Percentiles rank a stretch among this genome's conserved stretches.
Conservation (phyloP, 2,113 vertebrate genomes). For the Hoplias malabaricus region DNA sequence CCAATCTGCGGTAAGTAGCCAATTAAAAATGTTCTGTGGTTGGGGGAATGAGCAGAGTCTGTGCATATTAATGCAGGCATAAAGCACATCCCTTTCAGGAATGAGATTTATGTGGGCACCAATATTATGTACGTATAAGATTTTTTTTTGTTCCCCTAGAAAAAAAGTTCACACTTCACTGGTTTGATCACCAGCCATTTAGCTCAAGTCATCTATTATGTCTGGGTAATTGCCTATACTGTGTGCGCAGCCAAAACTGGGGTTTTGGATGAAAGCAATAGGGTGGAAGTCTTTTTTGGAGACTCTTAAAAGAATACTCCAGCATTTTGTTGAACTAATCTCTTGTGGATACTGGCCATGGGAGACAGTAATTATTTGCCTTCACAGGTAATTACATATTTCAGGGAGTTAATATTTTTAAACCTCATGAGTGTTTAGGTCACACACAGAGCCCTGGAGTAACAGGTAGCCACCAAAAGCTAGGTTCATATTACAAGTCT, state of each 20-base stretch:
- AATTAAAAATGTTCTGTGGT: not conserved
- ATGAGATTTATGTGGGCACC: not conserved
- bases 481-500: no score
- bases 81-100: not conserved
- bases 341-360: no score
- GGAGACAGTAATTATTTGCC: no score
- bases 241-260: not conserved
- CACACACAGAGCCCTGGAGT: no score
- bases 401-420: no score
- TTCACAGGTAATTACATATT: no score
- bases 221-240: constrained; percentile 7
- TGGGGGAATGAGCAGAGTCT: not conserved
- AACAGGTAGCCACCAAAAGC: no score
- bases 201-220: not conserved
- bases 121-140: not conserved
- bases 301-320: not conserved
- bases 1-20: not conserved
- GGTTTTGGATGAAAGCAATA: not conserved
- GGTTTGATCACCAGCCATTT: constrained; percentile 9
- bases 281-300: not conserved
- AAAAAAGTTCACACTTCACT: constrained; percentile 16
- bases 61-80: not conserved
- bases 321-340: not conserved
- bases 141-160: not conserved
- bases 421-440: no score